These are phyloP conservation scores for Nomada lathburiana DNA, from an alignment of 2,888 invertebrate species.

Conservation along the genomic window DNA sequence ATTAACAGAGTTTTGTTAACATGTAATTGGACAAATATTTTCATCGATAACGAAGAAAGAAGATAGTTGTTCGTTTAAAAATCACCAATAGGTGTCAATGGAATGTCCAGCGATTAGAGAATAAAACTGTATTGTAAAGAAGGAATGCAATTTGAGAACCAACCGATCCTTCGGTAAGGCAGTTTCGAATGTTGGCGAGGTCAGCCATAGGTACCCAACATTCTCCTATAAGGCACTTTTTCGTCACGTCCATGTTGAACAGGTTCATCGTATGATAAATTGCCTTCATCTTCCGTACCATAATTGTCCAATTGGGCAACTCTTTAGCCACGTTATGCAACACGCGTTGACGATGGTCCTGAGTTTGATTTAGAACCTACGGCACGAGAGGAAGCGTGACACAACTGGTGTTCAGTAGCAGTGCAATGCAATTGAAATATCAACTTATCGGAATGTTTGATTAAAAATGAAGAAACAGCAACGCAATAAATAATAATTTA, in stretches of 20 bases:
- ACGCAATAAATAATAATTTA: too few relatives aligned
- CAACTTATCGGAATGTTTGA: not conserved
- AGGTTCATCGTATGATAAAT: constrained; percentile 97
- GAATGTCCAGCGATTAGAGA: not conserved
- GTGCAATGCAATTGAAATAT: too few relatives aligned
- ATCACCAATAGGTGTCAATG: not conserved
- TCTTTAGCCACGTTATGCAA: constrained; percentile 94
- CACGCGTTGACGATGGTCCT: constrained; percentile 94
- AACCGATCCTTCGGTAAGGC: constrained; percentile 93
- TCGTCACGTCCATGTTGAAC: constrained; percentile 99
- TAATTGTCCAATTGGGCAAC: constrained; percentile 94
- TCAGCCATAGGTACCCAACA: constrained; percentile 90
- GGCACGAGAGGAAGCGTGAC: constrained; percentile 43
- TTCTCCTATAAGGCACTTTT: constrained; percentile 99
- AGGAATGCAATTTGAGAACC: constrained; percentile 75
- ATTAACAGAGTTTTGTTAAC: constrained; percentile 13
- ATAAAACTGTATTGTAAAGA: not conserved
- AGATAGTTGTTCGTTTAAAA: not conserved
- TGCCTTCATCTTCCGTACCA: constrained; percentile 95
- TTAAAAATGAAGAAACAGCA: not conserved
- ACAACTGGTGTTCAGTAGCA: not conserved
- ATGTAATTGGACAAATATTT: not conserved
- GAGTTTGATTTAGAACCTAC: constrained; percentile 93
- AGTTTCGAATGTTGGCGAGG: constrained; percentile 94
- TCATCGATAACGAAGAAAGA: not conserved